phyloP scores from a whole-genome alignment of 2,113 vertebrate genomes.

The Tragelaphus scriptus region DNA sequence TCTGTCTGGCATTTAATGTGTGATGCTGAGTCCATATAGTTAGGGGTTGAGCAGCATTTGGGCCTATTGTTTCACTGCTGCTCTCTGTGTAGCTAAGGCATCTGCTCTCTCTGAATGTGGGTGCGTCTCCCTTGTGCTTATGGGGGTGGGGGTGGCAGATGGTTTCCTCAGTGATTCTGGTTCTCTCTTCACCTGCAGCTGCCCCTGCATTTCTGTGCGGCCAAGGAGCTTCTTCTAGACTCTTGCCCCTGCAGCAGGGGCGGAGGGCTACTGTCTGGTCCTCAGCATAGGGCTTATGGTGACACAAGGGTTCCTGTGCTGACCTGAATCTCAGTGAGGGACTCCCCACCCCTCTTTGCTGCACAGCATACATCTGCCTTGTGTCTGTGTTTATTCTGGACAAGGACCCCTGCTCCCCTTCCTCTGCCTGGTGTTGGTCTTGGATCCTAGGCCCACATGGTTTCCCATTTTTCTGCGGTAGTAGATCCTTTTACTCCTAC shows the following conservation, averaged over 20 bases:
- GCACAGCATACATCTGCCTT: background rate
- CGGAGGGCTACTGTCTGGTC: no score
- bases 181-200: background rate
- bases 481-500: background rate
- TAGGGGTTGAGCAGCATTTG: background rate
- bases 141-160: background rate
- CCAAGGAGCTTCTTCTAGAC: background rate
- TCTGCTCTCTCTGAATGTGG: background rate
- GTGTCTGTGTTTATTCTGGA: background rate
- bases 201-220: rapidly evolving
- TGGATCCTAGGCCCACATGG: background rate
- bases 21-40: background rate
- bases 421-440: background rate
- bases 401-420: background rate
- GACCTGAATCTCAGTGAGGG: background rate
- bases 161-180: background rate
- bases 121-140: background rate
- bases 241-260: background rate
- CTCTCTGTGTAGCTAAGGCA: background rate
- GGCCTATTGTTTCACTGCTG: background rate
- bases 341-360: background rate
- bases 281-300: background rate
- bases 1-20: background rate
- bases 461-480: background rate
- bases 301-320: background rate